Evolutionary conservation across 2,888 invertebrate genomes (phyloP).

Genomic region (Macrophya annulata): DNA sequence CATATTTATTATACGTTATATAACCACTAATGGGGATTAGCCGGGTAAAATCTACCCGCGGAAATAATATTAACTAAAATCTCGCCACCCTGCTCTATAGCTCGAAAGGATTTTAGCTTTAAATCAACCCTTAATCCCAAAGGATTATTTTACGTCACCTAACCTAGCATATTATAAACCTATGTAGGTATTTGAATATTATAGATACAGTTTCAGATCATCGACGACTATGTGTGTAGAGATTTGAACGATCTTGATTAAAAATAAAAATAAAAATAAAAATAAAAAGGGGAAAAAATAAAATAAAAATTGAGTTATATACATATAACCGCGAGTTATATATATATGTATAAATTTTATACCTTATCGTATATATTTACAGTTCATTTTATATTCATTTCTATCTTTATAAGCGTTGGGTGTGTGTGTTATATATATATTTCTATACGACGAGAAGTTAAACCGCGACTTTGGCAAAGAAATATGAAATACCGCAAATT

Average conservation of each 20-base stretch:
- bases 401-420: no score
- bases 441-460: no score
- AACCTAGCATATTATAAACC: not conserved
- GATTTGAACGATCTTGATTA: not conserved
- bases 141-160: constrained; percentile 44
- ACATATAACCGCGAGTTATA: no score
- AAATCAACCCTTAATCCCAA: constrained; percentile 28
- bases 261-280: not conserved
- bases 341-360: no score
- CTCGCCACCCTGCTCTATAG: not conserved
- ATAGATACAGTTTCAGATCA: not conserved
- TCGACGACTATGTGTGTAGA: not conserved
- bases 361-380: no score
- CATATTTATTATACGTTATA: not conserved
- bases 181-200: not conserved
- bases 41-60: constrained; percentile 12
- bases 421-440: no score
- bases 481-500: no score
- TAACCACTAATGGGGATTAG: constrained; percentile 34
- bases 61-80: constrained; percentile 49
- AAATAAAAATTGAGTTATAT: not conserved
- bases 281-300: not conserved
- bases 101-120: constrained; percentile 27
- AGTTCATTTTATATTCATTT: no score
- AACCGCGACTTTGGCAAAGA: no score